Percentiles rank a stretch among this genome's conserved stretches.
phyloP scores from a whole-genome alignment of 1,140 invertebrate genomes.

The Heliconius hewitsoni region DNA sequence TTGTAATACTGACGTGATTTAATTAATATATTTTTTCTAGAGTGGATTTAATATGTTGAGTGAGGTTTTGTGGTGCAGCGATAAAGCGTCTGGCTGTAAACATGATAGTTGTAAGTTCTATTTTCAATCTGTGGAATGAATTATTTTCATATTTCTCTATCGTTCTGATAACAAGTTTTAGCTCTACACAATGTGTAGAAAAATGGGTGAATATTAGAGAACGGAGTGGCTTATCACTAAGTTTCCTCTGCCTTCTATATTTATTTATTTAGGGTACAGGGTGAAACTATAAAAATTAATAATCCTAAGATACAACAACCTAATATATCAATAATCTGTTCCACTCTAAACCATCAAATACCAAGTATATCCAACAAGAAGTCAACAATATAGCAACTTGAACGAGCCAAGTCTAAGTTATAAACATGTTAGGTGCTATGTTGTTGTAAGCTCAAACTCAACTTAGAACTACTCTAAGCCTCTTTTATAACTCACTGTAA shows the following conservation, averaged over 20 bases:
- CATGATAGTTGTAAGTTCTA: too few relatives aligned
- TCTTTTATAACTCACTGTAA: constrained; percentile 1
- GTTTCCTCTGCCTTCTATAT: too few relatives aligned
- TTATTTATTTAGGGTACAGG: too few relatives aligned
- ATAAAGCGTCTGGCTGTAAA: too few relatives aligned
- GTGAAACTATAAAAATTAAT: too few relatives aligned
- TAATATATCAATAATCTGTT: too few relatives aligned
- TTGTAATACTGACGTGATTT: not conserved
- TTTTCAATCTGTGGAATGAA: not conserved
- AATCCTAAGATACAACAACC: too few relatives aligned
- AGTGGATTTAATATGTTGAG: too few relatives aligned
- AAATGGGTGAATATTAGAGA: not conserved
- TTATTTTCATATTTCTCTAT: not conserved
- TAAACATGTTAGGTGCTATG: constrained; percentile 5
- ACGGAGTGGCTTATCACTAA: not conserved
- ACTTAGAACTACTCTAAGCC: constrained; percentile 3
- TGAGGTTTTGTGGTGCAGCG: too few relatives aligned
- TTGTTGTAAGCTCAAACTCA: not conserved
- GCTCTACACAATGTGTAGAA: not conserved
- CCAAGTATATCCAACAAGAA: not conserved
- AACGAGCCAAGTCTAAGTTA: not conserved
- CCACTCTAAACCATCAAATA: not conserved
- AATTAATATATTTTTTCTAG: too few relatives aligned
- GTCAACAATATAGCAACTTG: not conserved
- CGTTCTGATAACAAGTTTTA: too few relatives aligned